Percentiles rank a stretch among this genome's conserved stretches.
These are phyloP conservation scores for Actinernus sp. DNA, from an alignment of 92 coral and sea anemone species.

Conservation along the genomic window DNA sequence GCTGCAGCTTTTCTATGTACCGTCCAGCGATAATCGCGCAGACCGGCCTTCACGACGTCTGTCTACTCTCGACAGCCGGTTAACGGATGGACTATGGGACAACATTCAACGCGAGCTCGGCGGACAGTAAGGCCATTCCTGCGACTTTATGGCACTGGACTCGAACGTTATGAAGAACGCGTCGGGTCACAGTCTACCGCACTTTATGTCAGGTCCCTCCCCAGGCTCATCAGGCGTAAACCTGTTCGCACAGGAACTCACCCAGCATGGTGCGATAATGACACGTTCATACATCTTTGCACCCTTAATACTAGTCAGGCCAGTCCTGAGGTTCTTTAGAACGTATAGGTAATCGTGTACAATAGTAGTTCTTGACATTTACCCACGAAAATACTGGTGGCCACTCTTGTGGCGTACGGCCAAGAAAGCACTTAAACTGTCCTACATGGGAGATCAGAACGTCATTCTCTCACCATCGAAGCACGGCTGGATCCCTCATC, in stretches of 20 bases:
- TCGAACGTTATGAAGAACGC: too few species aligned
- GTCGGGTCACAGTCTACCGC: conserved; percentile 30
- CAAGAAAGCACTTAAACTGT: background rate
- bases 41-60: too few species aligned
- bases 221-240: conserved; percentile 40
- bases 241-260: too few species aligned
- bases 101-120: too few species aligned
- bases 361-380: too few species aligned
- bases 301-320: conserved; percentile 38
- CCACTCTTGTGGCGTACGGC: conserved; percentile 10
- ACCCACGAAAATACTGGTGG: too few species aligned
- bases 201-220: conserved; percentile 44
- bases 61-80: too few species aligned
- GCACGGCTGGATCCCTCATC: conserved; percentile 23
- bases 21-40: too few species aligned
- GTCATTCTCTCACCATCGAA: conserved; percentile 29
- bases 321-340: conserved; percentile 24
- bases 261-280: too few species aligned
- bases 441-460: conserved; percentile 20
- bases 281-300: too few species aligned
- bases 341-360: background rate
- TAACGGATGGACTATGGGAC: too few species aligned
- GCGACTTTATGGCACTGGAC: conserved; percentile 40
- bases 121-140: conserved; percentile 38
- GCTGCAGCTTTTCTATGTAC: too few species aligned